Evolutionary conservation across 2,888 invertebrate species (phyloP).

Genomic region (Trilocha varians): DNA sequence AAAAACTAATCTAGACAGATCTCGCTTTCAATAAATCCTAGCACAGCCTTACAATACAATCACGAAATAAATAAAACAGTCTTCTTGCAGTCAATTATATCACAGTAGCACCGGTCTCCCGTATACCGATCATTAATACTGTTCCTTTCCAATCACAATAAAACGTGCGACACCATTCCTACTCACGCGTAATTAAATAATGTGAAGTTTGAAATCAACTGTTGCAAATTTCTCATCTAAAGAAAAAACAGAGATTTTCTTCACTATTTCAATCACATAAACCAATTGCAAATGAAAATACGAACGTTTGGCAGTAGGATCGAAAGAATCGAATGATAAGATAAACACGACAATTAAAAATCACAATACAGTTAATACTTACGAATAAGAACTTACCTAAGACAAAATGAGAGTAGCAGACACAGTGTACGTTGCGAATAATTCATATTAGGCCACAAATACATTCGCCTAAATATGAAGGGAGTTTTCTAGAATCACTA

Average conservation of each 20-base stretch:
- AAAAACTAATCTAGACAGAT: conserved; percentile 1
- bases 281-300: conserved; percentile 6
- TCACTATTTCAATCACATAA: conserved; percentile 8
- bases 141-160: not conserved
- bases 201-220: too few species aligned
- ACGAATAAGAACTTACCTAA: conserved; percentile 51
- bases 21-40: conserved; percentile 23
- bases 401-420: conserved; percentile 44
- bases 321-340: conserved; percentile 42
- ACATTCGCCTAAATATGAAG: not conserved
- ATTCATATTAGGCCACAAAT: not conserved
- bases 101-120: conserved; percentile 34
- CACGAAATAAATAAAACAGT: conserved; percentile 26
- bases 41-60: conserved; percentile 36
- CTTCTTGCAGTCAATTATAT: conserved; percentile 38
- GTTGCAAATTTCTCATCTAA: too few species aligned
- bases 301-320: conserved; percentile 53
- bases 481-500: too few species aligned
- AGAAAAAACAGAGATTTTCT: too few species aligned
- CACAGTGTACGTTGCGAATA: conserved; percentile 13
- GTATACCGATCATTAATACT: not conserved
- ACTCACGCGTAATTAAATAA: too few species aligned
- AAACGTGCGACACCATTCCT: not conserved
- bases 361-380: conserved; percentile 71
- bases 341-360: conserved; percentile 52